A percentile compares a stretch with the other conserved stretches of the same genome.
Conservation (phyloP, 2,797 vertebrate genomes). For the Bradypodion ventrale region DNA sequence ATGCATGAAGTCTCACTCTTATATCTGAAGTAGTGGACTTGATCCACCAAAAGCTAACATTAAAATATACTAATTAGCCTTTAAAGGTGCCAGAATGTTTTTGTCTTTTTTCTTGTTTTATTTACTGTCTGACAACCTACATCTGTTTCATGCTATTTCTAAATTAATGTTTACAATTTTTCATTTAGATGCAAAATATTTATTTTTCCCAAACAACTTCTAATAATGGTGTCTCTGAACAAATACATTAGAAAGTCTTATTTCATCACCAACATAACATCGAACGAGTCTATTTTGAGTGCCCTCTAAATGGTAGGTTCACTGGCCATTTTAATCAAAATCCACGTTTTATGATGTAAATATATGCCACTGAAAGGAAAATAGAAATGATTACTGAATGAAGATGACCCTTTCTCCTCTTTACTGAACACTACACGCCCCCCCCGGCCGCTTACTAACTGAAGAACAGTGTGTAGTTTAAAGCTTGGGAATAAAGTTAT, state of each 20-base stretch:
- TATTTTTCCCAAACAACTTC: not conserved
- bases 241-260: not conserved
- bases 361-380: conserved; percentile 7
- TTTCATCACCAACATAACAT: not conserved
- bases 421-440: no score
- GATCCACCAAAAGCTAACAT: no score
- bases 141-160: not conserved
- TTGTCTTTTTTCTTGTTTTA: no score
- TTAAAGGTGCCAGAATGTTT: no score
- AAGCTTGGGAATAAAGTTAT: conserved; percentile 48
- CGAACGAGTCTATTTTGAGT: not conserved
- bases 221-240: not conserved
- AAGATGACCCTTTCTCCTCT: conserved; percentile 46
- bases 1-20: no score
- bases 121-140: no score
- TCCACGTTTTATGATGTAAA: conserved; percentile 26
- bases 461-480: conserved; percentile 55
- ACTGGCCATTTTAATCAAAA: not conserved
- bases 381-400: conserved; percentile 51
- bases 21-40: no score
- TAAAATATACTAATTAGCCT: no score
- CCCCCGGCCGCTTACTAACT: conserved; percentile 10
- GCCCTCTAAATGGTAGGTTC: not conserved
- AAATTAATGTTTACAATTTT: not conserved
- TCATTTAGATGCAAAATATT: not conserved